Percentiles rank a stretch among this genome's conserved stretches.
These are phyloP conservation scores for Drosophila repleta DNA, from an alignment of 1,140 invertebrate genomes.

Conservation along the genomic window DNA sequence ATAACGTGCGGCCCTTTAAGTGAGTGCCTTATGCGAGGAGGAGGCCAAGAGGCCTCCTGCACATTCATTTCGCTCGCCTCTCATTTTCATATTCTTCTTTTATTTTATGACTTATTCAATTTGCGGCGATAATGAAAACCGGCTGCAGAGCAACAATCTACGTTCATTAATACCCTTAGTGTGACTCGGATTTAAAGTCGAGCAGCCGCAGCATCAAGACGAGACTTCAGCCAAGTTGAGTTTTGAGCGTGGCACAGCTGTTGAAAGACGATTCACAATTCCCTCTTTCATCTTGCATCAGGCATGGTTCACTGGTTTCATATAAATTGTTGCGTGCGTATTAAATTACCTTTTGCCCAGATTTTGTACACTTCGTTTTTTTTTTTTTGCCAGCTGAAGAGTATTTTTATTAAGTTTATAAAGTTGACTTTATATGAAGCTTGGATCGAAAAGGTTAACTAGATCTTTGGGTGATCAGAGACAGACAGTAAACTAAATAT, in stretches of 20 bases:
- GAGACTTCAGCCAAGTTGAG: constrained; percentile 6
- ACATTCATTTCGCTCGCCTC: constrained; percentile 49
- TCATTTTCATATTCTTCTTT: constrained; percentile 13
- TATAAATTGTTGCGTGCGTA: constrained; percentile 30
- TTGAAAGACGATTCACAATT: constrained; percentile 42
- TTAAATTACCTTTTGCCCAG: constrained; percentile 54
- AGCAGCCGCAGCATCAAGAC: constrained; percentile 47
- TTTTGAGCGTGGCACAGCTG: constrained; percentile 33
- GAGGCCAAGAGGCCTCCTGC: too few species aligned
- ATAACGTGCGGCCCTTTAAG: constrained; percentile 40
- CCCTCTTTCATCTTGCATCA: constrained; percentile 21
- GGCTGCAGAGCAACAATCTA: constrained; percentile 46
- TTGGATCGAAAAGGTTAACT: not conserved
- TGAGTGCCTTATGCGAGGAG: too few species aligned
- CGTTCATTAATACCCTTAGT: constrained; percentile 81
- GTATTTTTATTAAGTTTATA: constrained; percentile 68
- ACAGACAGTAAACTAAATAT: too few species aligned
- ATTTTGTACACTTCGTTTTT: constrained; percentile 13
- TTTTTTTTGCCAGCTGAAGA: constrained; percentile 35
- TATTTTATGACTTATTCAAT: constrained; percentile 75
- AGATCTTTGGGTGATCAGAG: too few species aligned
- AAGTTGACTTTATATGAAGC: constrained; percentile 37
- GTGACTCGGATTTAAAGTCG: constrained; percentile 80
- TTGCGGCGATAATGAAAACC: constrained; percentile 37
- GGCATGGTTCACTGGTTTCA: constrained; percentile 54